Conservation (phyloP, 1,140 invertebrate species). For the Pogonognathellus flavescens region DNA sequence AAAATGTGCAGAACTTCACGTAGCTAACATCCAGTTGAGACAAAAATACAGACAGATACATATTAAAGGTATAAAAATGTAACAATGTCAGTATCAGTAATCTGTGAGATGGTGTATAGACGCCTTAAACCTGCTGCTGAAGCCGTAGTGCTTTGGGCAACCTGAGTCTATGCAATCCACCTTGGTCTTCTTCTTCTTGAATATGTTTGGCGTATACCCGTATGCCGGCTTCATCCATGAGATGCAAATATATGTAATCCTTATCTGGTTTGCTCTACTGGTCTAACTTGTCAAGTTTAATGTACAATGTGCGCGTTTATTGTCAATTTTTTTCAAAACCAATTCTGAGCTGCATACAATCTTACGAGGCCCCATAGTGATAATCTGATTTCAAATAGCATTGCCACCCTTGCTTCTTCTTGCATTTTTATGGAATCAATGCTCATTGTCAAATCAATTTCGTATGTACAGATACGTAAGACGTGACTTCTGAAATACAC, state of each 20-base stretch:
- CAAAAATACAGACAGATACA: constrained; percentile 18
- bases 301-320: not conserved
- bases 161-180: not conserved
- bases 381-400: constrained; percentile 4
- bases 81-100: constrained; percentile 21
- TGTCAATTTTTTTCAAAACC: not conserved
- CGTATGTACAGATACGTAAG: too few relatives aligned
- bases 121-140: constrained; percentile 27
- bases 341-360: not conserved
- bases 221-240: not conserved
- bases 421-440: not conserved
- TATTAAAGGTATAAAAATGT: constrained; percentile 18
- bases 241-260: not conserved
- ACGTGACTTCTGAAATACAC: not conserved
- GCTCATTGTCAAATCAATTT: not conserved
- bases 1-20: not conserved
- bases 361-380: too few relatives aligned
- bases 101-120: constrained; percentile 17
- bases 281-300: constrained; percentile 29
- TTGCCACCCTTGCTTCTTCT: not conserved
- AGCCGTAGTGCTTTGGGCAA: not conserved
- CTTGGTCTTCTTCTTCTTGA: not conserved
- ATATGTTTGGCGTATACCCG: not conserved
- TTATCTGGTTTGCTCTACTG: not conserved
- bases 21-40: not conserved